Evolutionary conservation across 2,797 vertebrate genomes (phyloP).

Genomic region (Rhodeus uyekii): DNA sequence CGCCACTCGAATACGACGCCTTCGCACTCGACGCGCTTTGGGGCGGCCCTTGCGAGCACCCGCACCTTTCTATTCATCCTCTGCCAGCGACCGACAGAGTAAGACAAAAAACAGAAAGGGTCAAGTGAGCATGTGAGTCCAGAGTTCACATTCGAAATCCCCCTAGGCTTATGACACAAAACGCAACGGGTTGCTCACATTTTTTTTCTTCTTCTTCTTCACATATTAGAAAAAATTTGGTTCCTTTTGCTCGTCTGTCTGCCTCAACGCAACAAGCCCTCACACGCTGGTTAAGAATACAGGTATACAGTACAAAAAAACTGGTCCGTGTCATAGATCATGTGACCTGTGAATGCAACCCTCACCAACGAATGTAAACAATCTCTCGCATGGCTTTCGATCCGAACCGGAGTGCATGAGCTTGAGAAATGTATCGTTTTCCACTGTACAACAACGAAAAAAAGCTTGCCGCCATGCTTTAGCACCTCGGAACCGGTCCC

Average conservation of each 20-base stretch:
- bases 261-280: constrained; percentile 61
- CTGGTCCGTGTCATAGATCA: constrained; percentile 67
- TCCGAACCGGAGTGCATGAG: constrained; percentile 65
- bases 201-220: constrained; percentile 61
- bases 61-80: constrained; percentile 36
- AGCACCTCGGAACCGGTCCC: constrained; percentile 19
- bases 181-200: constrained; percentile 66
- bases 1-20: constrained; percentile 45
- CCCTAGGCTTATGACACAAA: constrained; percentile 62
- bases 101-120: constrained; percentile 58
- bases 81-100: constrained; percentile 32
- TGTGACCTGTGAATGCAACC: constrained; percentile 47
- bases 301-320: constrained; percentile 75
- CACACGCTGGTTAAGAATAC: constrained; percentile 72
- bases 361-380: constrained; percentile 64
- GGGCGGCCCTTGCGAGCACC: constrained; percentile 18
- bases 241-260: constrained; percentile 49
- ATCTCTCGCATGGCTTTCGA: constrained; percentile 73
- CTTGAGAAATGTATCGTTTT: neutral
- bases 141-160: constrained; percentile 58
- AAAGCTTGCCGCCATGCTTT: neutral
- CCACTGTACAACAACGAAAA: neutral
- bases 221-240: constrained; percentile 61
- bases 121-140: constrained; percentile 60
- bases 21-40: constrained; percentile 48